phyloP scores from a whole-genome alignment of 1,140 invertebrate species.

The Tetragonula clypearis region DNA sequence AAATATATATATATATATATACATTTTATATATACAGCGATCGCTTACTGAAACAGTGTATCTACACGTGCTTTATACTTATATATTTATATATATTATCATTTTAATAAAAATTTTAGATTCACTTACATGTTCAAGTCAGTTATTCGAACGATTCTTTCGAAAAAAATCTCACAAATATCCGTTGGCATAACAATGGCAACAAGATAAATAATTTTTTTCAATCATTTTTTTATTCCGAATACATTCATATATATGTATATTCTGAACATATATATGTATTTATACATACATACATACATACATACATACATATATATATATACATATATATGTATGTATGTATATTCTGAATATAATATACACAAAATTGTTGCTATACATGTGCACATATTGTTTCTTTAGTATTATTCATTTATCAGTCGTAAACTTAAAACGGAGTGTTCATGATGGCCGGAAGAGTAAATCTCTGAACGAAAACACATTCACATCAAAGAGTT shows the following conservation, averaged over 20 bases:
- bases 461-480: constrained; percentile 52
- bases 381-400: constrained; percentile 40
- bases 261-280: constrained; percentile 65
- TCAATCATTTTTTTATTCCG: constrained; percentile 61
- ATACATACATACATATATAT: constrained; percentile 26
- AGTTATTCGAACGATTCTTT: not conserved
- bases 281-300: constrained; percentile 45
- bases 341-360: constrained; percentile 57
- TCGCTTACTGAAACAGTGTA: constrained; percentile 31
- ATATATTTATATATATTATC: constrained; percentile 25
- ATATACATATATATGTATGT: constrained; percentile 48
- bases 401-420: constrained; percentile 48
- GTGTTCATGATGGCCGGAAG: constrained; percentile 49
- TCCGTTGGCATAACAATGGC: not conserved
- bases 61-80: constrained; percentile 48
- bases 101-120: constrained; percentile 46
- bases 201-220: constrained; percentile 24
- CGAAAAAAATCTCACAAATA: not conserved
- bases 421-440: constrained; percentile 59
- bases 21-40: constrained; percentile 40
- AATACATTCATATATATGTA: constrained; percentile 54
- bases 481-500: constrained; percentile 20
- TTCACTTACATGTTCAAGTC: constrained; percentile 3
- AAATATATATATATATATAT: constrained; percentile 16
- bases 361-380: constrained; percentile 57